Evolutionary conservation across 2,113 vertebrate genomes (phyloP).

Genomic region (Pseudonaja textilis): DNA sequence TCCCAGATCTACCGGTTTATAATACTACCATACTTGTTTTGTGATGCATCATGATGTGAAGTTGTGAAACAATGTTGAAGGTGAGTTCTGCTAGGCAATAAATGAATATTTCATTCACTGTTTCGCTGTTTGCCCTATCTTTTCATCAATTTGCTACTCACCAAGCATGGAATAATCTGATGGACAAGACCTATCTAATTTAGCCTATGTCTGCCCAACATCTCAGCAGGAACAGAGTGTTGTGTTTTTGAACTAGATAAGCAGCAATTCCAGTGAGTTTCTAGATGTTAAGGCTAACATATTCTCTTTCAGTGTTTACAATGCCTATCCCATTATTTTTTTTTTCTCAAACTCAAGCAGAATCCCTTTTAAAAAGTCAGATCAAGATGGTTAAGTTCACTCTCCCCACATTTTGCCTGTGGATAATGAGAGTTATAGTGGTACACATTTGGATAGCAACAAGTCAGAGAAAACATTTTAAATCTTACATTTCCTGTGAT

Average conservation of each 20-base stretch:
- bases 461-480: not conserved
- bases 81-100: conserved; percentile 17
- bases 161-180: conserved; percentile 40
- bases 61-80: conserved; percentile 26
- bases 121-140: conserved; percentile 42
- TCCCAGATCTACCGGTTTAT: conserved; percentile 1
- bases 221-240: conserved; percentile 39
- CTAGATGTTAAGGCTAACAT: conserved; percentile 2
- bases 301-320: conserved; percentile 25
- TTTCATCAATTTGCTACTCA: conserved; percentile 42
- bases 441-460: not conserved
- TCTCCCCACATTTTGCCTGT: not conserved
- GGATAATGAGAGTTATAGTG: not conserved
- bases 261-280: conserved; percentile 31
- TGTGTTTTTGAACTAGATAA: not conserved
- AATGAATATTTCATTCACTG: not conserved
- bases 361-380: conserved; percentile 19
- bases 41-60: not conserved
- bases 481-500: conserved; percentile 20
- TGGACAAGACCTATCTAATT: conserved; percentile 40
- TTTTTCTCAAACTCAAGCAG: conserved; percentile 13
- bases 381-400: not conserved
- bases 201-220: conserved; percentile 46
- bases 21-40: not conserved
- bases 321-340: not conserved